These are phyloP conservation scores for Chrysolina haemoptera DNA, from an alignment of 2,888 invertebrate species.

Conservation along the genomic window DNA sequence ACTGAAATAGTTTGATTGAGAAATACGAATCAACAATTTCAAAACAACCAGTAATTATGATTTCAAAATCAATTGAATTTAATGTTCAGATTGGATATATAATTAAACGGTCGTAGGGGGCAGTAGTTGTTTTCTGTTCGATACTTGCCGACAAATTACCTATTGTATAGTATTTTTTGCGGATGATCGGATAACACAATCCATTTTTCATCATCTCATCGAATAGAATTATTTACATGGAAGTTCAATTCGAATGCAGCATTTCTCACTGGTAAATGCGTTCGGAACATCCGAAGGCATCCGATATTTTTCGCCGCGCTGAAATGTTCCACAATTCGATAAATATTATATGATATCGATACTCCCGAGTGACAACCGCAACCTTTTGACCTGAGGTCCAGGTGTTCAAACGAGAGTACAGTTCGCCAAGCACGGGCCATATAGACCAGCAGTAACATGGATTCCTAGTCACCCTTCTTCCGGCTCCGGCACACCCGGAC, in stretches of 20 bases:
- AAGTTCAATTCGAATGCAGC: background rate
- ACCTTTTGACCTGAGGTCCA: slow-evolving; percentile 34
- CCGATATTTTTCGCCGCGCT: background rate
- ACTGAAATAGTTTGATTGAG: too few species aligned
- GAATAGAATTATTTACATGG: too few species aligned
- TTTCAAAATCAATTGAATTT: too few species aligned
- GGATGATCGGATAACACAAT: too few species aligned
- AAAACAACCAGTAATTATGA: too few species aligned
- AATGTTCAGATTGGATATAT: too few species aligned
- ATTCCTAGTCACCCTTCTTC: slow-evolving; percentile 65
- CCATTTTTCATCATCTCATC: too few species aligned
- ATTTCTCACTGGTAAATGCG: background rate
- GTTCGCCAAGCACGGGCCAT: slow-evolving; percentile 43
- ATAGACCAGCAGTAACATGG: slow-evolving; percentile 53
- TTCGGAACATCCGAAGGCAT: background rate
- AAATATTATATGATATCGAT: slow-evolving; percentile 4
- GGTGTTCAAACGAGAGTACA: slow-evolving; percentile 48
- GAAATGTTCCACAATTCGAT: slow-evolving; percentile 1
- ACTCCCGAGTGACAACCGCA: background rate
- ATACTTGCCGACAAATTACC: too few species aligned
- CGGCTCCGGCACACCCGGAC: slow-evolving; percentile 61
- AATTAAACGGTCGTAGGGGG: too few species aligned
- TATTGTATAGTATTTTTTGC: too few species aligned
- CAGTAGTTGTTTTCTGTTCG: too few species aligned
- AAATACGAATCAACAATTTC: too few species aligned